These are phyloP conservation scores for Callimorpha dominula DNA, from an alignment of 2,888 invertebrate species.

Conservation along the genomic window DNA sequence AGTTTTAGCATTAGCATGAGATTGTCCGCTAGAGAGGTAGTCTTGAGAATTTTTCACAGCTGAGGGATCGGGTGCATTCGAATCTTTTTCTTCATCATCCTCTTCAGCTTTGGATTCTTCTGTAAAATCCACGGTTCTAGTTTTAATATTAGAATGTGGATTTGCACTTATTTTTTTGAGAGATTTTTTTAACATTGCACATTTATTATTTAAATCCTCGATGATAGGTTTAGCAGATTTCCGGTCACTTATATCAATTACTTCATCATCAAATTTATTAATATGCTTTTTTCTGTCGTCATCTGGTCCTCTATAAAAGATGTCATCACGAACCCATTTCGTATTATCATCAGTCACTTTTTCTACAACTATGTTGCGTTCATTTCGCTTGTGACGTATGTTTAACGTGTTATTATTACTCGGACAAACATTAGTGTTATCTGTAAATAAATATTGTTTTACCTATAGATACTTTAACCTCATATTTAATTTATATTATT, in stretches of 20 bases:
- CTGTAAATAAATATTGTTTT: conserved; percentile 14
- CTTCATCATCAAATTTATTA: conserved; percentile 29
- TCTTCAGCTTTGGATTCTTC: conserved; percentile 3
- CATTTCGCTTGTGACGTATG: conserved; percentile 58
- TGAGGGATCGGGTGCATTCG: not conserved
- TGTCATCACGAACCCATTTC: conserved; percentile 44
- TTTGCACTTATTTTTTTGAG: conserved; percentile 1
- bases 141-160: conserved; percentile 5
- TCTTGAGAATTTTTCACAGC: conserved; percentile 5
- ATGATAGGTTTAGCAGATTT: conserved; percentile 7
- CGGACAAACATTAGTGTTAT: conserved; percentile 16
- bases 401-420: conserved; percentile 37
- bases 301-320: conserved; percentile 29
- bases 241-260: conserved; percentile 17
- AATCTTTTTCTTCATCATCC: conserved; percentile 1
- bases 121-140: not conserved
- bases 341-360: conserved; percentile 45
- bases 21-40: not conserved
- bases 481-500: too few relatives aligned
- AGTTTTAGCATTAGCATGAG: not conserved
- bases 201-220: conserved; percentile 2
- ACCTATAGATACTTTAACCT: not conserved
- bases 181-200: not conserved
- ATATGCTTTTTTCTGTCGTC: conserved; percentile 22
- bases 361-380: conserved; percentile 63